Conservation (phyloP, 2,797 vertebrate species). For the Todus mexicanus region DNA sequence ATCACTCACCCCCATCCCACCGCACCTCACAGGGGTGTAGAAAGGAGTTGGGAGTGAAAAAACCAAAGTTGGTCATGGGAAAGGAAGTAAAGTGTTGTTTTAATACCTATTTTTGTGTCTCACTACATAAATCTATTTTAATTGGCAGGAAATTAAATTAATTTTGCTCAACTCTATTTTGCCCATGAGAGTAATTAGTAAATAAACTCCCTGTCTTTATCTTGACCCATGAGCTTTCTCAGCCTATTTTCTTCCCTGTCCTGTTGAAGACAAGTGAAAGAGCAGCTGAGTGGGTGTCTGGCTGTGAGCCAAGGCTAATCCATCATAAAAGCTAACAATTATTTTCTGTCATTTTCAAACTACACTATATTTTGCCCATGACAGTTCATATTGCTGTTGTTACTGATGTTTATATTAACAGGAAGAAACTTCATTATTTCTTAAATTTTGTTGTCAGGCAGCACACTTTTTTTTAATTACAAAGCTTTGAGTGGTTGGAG, state of each 20-base stretch:
- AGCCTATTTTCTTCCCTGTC: background rate
- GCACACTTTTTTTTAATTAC: background rate
- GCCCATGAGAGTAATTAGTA: background rate
- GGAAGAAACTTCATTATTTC: background rate
- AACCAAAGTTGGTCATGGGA: background rate
- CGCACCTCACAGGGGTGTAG: fast-evolving
- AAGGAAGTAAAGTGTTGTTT: background rate
- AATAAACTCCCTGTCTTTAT: background rate
- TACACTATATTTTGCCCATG: background rate
- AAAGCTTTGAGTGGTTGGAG: background rate
- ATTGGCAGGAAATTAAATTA: background rate
- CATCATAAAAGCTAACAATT: background rate
- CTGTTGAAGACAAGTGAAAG: background rate
- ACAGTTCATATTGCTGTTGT: background rate
- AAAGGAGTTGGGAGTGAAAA: background rate
- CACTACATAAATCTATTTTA: background rate
- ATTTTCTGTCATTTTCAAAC: background rate
- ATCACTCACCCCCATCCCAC: background rate
- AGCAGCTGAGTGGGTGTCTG: background rate
- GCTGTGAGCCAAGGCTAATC: background rate
- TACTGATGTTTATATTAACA: background rate
- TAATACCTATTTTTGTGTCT: background rate
- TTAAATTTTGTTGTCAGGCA: background rate
- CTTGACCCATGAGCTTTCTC: background rate
- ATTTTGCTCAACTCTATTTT: background rate